Conservation (phyloP, 2,888 invertebrate genomes). For the Hypolimnas misippus region DNA sequence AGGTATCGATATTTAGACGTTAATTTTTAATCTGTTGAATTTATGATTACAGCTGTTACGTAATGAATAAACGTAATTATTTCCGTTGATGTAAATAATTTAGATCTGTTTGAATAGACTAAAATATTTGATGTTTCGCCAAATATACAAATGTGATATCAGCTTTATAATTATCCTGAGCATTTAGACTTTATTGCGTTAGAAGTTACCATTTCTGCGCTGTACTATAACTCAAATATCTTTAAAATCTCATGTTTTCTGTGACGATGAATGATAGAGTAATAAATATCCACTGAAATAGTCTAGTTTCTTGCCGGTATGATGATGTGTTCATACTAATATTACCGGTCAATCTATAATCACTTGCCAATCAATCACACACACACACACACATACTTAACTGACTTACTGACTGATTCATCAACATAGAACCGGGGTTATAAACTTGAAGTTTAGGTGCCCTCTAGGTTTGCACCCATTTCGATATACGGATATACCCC, state of each 20-base stretch:
- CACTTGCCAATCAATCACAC: too few relatives aligned
- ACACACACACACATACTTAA: too few relatives aligned
- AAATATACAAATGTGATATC: background rate
- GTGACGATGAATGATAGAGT: background rate
- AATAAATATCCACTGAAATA: too few relatives aligned
- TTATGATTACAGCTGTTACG: background rate
- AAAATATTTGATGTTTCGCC: background rate
- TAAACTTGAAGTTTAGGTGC: too few relatives aligned
- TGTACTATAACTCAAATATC: background rate
- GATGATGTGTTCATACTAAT: too few relatives aligned
- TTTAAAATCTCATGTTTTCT: background rate
- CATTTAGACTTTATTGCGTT: constrained; percentile 4
- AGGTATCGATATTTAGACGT: too few relatives aligned
- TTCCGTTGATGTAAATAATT: background rate
- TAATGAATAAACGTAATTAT: background rate
- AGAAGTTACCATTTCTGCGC: constrained; percentile 8
- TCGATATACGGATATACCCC: too few relatives aligned
- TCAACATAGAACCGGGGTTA: too few relatives aligned
- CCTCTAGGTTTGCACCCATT: too few relatives aligned
- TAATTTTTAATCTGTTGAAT: background rate
- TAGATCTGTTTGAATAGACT: background rate
- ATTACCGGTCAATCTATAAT: too few relatives aligned
- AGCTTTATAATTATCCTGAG: background rate
- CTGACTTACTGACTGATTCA: too few relatives aligned
- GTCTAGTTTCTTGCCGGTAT: too few relatives aligned